phyloP scores from a whole-genome alignment of 2,113 vertebrate genomes.

The Dasypus novemcinctus region DNA sequence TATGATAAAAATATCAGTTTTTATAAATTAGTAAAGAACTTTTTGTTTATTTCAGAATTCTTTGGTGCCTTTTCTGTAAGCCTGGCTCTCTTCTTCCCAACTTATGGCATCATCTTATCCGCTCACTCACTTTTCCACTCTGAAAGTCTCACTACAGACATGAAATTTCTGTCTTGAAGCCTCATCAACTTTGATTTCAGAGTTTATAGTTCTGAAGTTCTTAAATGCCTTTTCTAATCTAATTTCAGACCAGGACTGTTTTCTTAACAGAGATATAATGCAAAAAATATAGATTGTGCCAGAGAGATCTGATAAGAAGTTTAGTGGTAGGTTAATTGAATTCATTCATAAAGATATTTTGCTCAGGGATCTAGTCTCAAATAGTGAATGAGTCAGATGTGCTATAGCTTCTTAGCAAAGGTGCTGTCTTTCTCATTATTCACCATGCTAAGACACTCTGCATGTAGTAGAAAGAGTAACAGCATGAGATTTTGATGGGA shows the following conservation, averaged over 20 bases:
- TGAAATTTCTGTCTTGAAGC: background rate
- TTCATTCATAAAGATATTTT: background rate
- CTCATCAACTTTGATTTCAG: background rate
- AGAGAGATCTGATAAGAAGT: background rate
- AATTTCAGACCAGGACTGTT: background rate
- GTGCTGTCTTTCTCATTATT: background rate
- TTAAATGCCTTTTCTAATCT: background rate
- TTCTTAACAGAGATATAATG: background rate
- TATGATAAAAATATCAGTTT: background rate
- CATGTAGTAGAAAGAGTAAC: background rate
- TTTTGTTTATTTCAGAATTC: background rate
- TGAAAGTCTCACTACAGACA: background rate
- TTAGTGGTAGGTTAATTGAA: background rate
- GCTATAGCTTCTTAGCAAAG: background rate
- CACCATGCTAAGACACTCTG: background rate
- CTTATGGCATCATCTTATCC: background rate
- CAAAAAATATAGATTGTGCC: background rate
- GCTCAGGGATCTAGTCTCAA: background rate
- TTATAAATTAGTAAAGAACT: background rate
- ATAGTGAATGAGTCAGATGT: background rate
- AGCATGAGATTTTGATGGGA: background rate
- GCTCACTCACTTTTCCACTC: background rate
- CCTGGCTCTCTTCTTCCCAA: background rate
- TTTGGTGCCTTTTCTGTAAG: background rate
- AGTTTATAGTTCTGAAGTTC: background rate